Conservation (phyloP, 2,797 vertebrate species). For the Phataginus tetradactyla region DNA sequence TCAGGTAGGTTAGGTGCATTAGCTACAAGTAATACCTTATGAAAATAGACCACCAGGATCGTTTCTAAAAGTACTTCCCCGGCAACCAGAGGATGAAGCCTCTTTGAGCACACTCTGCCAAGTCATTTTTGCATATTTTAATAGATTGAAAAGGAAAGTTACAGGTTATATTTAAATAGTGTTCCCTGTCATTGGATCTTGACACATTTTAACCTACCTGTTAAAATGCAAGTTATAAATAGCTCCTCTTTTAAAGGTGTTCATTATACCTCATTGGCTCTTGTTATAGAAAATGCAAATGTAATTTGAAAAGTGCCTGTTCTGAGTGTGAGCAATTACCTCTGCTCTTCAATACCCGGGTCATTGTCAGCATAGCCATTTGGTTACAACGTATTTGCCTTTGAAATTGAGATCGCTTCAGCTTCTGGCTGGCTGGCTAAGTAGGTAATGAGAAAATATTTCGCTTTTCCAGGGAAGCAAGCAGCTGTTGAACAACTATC, state of each 20-base stretch:
- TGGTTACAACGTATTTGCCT: conserved; percentile 68
- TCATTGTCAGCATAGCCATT: conserved; percentile 66
- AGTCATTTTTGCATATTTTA: conserved; percentile 85
- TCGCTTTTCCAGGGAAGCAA: conserved; percentile 94
- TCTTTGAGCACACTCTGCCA: conserved; percentile 87
- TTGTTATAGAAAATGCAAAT: conserved; percentile 85
- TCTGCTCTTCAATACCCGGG: conserved; percentile 67
- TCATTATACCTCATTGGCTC: conserved; percentile 82
- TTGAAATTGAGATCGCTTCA: conserved; percentile 77
- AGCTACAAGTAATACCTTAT: conserved; percentile 75
- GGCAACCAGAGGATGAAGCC: conserved; percentile 78
- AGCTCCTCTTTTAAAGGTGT: conserved; percentile 79
- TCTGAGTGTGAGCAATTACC: conserved; percentile 79
- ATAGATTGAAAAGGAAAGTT: conserved; percentile 82
- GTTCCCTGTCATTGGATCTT: conserved; percentile 82
- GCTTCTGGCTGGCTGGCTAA: conserved; percentile 68
- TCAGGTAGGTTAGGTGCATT: conserved; percentile 77
- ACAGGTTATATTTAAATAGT: conserved; percentile 84
- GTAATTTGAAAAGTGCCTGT: conserved; percentile 82
- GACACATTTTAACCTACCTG: conserved; percentile 85
- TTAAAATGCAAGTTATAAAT: conserved; percentile 85
- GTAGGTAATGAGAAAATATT: conserved; percentile 78
- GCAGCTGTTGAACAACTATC: conserved; percentile 98
- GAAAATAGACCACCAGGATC: conserved; percentile 81
- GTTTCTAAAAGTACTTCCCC: conserved; percentile 75